phyloP scores from a whole-genome alignment of 2,797 vertebrate species.

The Mormyrops boulengeri region DNA sequence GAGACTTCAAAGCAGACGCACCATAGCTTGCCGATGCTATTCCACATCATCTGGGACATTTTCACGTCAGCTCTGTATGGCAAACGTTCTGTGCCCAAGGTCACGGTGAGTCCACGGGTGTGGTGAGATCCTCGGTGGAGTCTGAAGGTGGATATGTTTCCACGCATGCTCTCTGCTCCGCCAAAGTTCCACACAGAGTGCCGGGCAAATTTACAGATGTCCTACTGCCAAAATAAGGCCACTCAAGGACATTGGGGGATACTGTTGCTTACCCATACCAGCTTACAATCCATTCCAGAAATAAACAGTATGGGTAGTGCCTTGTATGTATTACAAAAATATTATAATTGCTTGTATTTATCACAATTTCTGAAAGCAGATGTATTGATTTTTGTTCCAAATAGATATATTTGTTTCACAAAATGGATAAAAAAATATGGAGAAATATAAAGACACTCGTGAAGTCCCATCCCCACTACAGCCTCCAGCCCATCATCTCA shows the following conservation, averaged over 20 bases:
- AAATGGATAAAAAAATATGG: neutral
- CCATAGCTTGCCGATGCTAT: neutral
- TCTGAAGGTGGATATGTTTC: neutral
- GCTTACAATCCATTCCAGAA: neutral
- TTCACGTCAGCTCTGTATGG: neutral
- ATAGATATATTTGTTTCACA: neutral
- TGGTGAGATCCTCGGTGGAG: neutral
- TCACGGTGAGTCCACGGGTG: neutral
- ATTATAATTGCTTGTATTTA: neutral
- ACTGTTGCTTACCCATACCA: neutral
- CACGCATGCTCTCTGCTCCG: neutral
- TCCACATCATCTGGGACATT: neutral
- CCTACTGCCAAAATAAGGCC: conserved; percentile 3
- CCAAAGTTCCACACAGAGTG: neutral
- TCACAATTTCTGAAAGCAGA: neutral
- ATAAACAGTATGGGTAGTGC: neutral
- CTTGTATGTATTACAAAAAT: neutral
- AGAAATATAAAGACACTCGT: neutral
- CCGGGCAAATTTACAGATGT: neutral
- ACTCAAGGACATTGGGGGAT: conserved; percentile 12
- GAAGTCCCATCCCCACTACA: neutral
- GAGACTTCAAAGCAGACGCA: neutral
- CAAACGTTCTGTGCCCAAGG: neutral
- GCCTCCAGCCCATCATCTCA: neutral
- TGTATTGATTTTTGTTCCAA: neutral